Evolutionary conservation across 2,113 vertebrate species (phyloP).

Genomic region (Siphamia tubifer): DNA sequence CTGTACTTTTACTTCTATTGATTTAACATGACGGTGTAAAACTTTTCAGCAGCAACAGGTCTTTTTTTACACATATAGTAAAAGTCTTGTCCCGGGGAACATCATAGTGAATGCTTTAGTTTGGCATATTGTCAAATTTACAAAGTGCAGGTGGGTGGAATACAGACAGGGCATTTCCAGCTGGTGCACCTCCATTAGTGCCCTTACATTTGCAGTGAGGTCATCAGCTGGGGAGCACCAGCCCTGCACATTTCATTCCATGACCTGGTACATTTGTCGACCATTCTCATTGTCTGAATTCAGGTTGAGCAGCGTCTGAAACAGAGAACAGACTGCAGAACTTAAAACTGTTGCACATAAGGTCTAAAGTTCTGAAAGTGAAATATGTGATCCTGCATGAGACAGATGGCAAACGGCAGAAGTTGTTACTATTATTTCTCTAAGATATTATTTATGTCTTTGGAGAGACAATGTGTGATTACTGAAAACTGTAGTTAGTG

Average conservation of each 20-base stretch:
- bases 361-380: too few relatives aligned
- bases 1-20: not conserved
- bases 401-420: too few relatives aligned
- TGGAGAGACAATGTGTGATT: too few relatives aligned
- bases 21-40: conserved; percentile 1
- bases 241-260: conserved; percentile 6
- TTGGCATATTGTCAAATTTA: not conserved
- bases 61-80: not conserved
- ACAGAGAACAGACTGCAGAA: too few relatives aligned
- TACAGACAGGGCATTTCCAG: conserved; percentile 7
- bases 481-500: too few relatives aligned
- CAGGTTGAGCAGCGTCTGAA: too few relatives aligned
- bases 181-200: conserved; percentile 65
- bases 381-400: too few relatives aligned
- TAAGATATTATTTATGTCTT: too few relatives aligned
- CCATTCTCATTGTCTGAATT: not conserved
- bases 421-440: too few relatives aligned
- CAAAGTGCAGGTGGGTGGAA: conserved; percentile 32
- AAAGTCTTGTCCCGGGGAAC: conserved; percentile 1
- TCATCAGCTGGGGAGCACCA: conserved; percentile 47
- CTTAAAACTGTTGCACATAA: too few relatives aligned
- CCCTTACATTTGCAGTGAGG: conserved; percentile 49
- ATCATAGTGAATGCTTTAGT: conserved; percentile 14
- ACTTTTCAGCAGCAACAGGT: not conserved
- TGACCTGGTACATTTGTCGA: not conserved